Evolutionary conservation across 2,888 invertebrate species (phyloP).

Genomic region (Spodoptera picta): DNA sequence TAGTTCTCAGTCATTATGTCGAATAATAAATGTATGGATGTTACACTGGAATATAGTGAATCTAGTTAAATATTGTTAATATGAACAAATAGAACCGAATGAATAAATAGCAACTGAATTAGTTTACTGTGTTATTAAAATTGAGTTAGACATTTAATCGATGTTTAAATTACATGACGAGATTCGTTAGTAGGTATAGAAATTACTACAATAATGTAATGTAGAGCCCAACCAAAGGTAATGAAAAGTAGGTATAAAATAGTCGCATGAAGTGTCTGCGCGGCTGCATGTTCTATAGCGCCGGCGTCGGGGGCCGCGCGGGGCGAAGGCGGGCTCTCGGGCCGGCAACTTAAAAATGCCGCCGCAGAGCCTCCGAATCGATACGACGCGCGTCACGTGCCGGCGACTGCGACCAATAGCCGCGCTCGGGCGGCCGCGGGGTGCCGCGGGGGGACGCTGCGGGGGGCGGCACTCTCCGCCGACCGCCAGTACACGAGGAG

Average conservation of each 20-base stretch:
- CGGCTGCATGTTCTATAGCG: slow-evolving; percentile 62
- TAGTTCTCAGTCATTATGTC: neutral
- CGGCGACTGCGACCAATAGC: slow-evolving; percentile 85
- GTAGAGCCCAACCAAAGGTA: neutral
- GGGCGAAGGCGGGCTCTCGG: slow-evolving; percentile 84
- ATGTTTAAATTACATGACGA: no score
- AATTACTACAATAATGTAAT: no score
- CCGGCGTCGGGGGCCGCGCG: slow-evolving; percentile 78
- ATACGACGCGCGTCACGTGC: slow-evolving; percentile 92
- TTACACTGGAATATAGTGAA: no score
- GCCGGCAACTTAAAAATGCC: slow-evolving; percentile 93
- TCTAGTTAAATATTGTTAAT: no score
- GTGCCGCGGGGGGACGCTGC: slow-evolving; percentile 66
- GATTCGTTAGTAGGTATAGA: no score
- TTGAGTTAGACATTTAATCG: no score
- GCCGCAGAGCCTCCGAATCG: slow-evolving; percentile 94
- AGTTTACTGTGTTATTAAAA: no score
- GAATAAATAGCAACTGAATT: no score
- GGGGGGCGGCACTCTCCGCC: slow-evolving; percentile 60
- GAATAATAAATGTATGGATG: no score
- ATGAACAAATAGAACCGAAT: no score
- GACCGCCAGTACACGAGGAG: slow-evolving; percentile 80
- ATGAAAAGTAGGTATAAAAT: slow-evolving; percentile 17
- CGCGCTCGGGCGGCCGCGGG: slow-evolving; percentile 77
- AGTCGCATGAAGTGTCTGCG: slow-evolving; percentile 47